phyloP scores from a whole-genome alignment of 1,140 invertebrate genomes.

The Drosophila busckii region DNA sequence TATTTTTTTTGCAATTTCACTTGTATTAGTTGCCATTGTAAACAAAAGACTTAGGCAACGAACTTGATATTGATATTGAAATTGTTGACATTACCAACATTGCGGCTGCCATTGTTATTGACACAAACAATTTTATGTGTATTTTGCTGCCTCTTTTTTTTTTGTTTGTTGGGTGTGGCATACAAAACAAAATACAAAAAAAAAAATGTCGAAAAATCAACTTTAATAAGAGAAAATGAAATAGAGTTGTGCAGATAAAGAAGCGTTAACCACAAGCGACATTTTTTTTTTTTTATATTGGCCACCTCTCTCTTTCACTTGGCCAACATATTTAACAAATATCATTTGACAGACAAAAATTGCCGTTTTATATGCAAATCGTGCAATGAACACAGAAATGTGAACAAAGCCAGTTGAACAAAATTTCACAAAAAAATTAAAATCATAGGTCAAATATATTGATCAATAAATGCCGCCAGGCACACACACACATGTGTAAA shows the following conservation, averaged over 20 bases:
- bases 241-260: too few relatives aligned
- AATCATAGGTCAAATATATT: conserved; percentile 55
- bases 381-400: background rate
- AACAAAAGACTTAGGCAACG: conserved; percentile 74
- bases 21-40: conserved; percentile 17
- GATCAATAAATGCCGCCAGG: conserved; percentile 25
- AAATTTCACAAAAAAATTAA: conserved; percentile 45
- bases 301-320: too few relatives aligned
- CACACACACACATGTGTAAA: conserved; percentile 32
- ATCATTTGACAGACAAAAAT: conserved; percentile 7
- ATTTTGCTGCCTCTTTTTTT: background rate
- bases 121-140: too few relatives aligned
- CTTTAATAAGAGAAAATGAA: too few relatives aligned
- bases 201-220: too few relatives aligned
- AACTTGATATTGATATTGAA: conserved; percentile 77
- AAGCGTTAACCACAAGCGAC: too few relatives aligned
- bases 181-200: too few relatives aligned
- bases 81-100: conserved; percentile 49
- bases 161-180: conserved; percentile 32
- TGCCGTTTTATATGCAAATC: too few relatives aligned
- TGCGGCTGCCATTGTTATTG: conserved; percentile 4
- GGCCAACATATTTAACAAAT: too few relatives aligned
- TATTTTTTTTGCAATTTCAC: conserved; percentile 43
- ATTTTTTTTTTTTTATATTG: too few relatives aligned
- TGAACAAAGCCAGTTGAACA: conserved; percentile 1